phyloP scores from a whole-genome alignment of 2,888 invertebrate species.

The Latrodectus hesperus region DNA sequence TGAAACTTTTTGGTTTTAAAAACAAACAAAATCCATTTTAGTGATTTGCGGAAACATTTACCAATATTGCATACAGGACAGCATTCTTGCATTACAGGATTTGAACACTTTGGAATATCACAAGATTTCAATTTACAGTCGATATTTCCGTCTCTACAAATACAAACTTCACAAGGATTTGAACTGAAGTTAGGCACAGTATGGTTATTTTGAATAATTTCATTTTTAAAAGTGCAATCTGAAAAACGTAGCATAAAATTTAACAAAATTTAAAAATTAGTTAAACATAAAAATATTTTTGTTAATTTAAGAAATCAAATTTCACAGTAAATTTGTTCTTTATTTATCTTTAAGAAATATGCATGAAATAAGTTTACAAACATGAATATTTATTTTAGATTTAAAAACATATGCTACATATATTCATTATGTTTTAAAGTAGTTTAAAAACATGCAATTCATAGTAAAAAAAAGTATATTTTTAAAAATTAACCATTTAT shows the following conservation, averaged over 20 bases:
- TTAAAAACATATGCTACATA: too few relatives aligned
- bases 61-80: slow-evolving; percentile 61
- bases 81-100: slow-evolving; percentile 56
- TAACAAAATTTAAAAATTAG: too few relatives aligned
- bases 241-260: background rate
- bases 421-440: too few relatives aligned
- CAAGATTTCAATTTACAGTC: slow-evolving; percentile 52
- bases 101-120: slow-evolving; percentile 21
- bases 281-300: too few relatives aligned
- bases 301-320: too few relatives aligned
- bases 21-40: background rate
- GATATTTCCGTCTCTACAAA: slow-evolving; percentile 49
- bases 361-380: too few relatives aligned
- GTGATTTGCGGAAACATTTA: slow-evolving; percentile 10
- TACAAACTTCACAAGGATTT: slow-evolving; percentile 43
- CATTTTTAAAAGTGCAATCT: slow-evolving; percentile 47
- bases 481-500: too few relatives aligned
- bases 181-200: background rate
- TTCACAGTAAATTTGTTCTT: too few relatives aligned
- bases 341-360: too few relatives aligned
- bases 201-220: slow-evolving; percentile 29
- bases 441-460: too few relatives aligned
- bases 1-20: background rate
- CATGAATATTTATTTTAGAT: too few relatives aligned
- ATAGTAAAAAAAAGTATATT: too few relatives aligned